phyloP scores from a whole-genome alignment of 2,797 vertebrate genomes.

The Mormyrus proboscirostris region DNA sequence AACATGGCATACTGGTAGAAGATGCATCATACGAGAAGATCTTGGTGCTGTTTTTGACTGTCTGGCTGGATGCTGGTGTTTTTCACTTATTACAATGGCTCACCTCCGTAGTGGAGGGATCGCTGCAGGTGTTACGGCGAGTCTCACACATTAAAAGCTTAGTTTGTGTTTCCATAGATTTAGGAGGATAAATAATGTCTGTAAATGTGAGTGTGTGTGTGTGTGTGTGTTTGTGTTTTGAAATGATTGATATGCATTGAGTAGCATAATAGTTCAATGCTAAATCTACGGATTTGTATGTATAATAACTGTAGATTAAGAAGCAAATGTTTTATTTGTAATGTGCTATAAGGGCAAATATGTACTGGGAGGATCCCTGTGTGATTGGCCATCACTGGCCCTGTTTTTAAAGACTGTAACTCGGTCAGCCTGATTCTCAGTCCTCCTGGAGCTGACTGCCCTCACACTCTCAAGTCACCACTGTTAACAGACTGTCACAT shows the following conservation, averaged over 20 bases:
- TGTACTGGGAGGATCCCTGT: not conserved
- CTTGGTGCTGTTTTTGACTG: not conserved
- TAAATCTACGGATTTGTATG: not conserved
- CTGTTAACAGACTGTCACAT: slow-evolving; percentile 45
- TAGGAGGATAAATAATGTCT: not conserved
- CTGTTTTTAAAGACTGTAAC: not conserved
- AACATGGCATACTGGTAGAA: not conserved
- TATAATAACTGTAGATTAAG: not conserved
- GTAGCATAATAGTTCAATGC: not conserved
- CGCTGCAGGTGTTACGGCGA: not conserved
- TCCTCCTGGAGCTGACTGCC: slow-evolving; percentile 57
- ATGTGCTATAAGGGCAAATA: not conserved
- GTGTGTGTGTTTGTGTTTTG: slow-evolving; percentile 20
- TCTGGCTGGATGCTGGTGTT: not conserved
- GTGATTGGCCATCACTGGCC: not conserved
- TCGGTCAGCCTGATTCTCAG: slow-evolving; percentile 32
- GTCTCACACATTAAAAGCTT: not conserved
- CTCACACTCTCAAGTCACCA: slow-evolving; percentile 44
- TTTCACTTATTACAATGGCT: not conserved
- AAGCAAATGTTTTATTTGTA: not conserved
- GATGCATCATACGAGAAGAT: not conserved
- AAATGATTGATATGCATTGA: slow-evolving; percentile 11
- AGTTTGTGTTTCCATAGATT: not conserved
- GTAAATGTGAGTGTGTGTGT: slow-evolving; percentile 14
- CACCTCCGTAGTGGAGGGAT: not conserved